Evolutionary conservation across 2,888 invertebrate species (phyloP), one percentile per base, ranked within the genome.

Genomic region (Spicauda simplicius): DNA sequence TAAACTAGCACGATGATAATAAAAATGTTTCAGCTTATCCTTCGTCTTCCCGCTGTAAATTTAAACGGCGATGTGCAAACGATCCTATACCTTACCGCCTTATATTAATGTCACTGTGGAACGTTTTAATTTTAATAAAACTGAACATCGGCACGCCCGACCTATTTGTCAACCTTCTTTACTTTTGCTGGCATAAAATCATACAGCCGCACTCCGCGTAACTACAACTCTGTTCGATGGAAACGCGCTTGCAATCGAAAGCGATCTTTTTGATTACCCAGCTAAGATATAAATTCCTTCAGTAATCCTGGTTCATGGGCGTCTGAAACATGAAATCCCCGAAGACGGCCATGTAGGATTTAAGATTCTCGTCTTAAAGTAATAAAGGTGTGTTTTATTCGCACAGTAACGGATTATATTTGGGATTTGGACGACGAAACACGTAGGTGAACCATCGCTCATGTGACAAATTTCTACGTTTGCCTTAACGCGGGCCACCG

Each of bases 391-490:
- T 90, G 85, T 92, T 93, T 91, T 91, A 91, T 91, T 90, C 89
- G 91, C 78, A 81, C 84, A 75, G 77, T 77, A 80, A 83, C 79
- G 84, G 90, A 91, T 92, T 92, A 91, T 91, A 89, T 90, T 91
- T 86, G 90, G 90, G 90, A 93, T 91, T 90, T 88, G 86, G 87
- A 85, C 83, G 83, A 83, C 86, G 88, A 85, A 89, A 91, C 93
- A 93, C 93, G 93, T 92, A 91, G 91, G 88, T 91, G 88, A 87
- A 89, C 93, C 92, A 93, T 93, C 92, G 91, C 92, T 93, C 92
- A 93, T 92, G 92, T 93, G 92, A 93, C 92, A 93, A 93, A 93
- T 93, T 93, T 92, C 90, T 91, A 88, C 92, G 90, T 92, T 92
- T 92, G 91, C 92, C 90, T 91, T 91, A 91, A 91, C 92, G 90